Evolutionary conservation across 2,888 invertebrate genomes (phyloP), one percentile per base, ranked within the genome.

Genomic region (Pseudococcus longispinus): DNA sequence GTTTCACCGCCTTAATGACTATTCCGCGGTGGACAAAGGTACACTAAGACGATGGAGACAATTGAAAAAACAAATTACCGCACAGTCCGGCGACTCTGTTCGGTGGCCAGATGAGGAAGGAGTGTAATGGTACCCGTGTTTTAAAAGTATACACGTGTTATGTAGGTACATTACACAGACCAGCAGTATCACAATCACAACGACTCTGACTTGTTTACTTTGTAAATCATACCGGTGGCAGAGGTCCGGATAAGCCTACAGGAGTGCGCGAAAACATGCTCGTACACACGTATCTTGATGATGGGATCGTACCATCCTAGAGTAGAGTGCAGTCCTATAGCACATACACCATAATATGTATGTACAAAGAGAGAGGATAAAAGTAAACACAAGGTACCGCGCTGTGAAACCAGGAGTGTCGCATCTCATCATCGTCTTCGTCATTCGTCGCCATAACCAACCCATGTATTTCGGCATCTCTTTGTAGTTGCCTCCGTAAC

Each of bases 61-160:
- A 60, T 60, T 60, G 60, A 60, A 60, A 60, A 60, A 60, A 60
- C 60, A 60, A 60, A 60, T 60, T 60, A 55, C 55, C 55, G 6
- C 55, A n/a, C n/a, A 55, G n/a, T n/a, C 6, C 55, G 8, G n/a
- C n/a, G 6, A 55, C 55, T 55, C 15, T 15, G n/a, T 20, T 23
- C 23, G 9, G 55, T 55, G 18, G 55, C 18, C 3, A 55, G 60
- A 23, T 8, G 60, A 23, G 23, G 60, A 23, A 13, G 60, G 23
- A 60, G 0, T 23, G 60, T 55, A 55, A 23, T 60, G 60, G 60
- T 23, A 60, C n/a, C n/a, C 18, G 20, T 18, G n/a, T 46, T 46
- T n/a, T 1, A 51, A 46, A 46, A 46, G 18, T 6, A 15, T 55
- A 55, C 18, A 37, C 37, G 9, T 37, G 37, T 37, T 37, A n/a